These are phyloP conservation scores for Tychaedon coryphoeus DNA, from an alignment of 2,113 vertebrate species.

Conservation along the genomic window DNA sequence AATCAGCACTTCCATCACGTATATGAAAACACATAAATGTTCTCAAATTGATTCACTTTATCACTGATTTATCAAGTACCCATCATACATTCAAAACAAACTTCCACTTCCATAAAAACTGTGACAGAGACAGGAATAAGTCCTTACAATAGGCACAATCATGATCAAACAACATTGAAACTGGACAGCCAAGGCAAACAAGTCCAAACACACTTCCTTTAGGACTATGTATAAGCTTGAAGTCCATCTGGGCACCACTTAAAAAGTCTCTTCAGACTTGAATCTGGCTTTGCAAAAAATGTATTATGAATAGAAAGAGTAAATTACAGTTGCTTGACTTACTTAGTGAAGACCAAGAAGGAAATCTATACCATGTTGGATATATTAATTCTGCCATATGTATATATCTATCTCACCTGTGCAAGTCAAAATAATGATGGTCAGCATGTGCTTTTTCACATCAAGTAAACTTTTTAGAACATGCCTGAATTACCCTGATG, in stretches of 20 bases:
- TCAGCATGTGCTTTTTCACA: accelerated
- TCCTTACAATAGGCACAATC: background rate
- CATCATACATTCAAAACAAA: background rate
- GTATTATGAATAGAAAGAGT: background rate
- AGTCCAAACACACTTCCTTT: background rate
- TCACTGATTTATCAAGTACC: background rate
- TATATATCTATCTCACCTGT: background rate
- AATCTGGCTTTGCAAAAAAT: background rate
- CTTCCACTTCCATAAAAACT: background rate
- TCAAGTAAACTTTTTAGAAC: background rate
- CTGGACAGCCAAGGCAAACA: background rate
- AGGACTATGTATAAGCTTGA: background rate
- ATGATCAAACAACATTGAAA: background rate
- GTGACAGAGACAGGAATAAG: background rate
- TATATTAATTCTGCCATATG: accelerated
- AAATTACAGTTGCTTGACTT: background rate
- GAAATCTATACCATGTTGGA: background rate
- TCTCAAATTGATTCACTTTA: background rate
- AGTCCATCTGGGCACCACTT: background rate
- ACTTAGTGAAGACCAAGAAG: background rate
- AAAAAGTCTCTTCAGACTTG: background rate
- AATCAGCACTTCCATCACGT: background rate
- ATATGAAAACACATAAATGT: background rate
- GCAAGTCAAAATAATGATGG: background rate
- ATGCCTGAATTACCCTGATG: background rate